Evolutionary conservation across 1,140 invertebrate genomes (phyloP), one percentile per base, ranked within the genome.

Genomic region (Diabrotica virgifera): DNA sequence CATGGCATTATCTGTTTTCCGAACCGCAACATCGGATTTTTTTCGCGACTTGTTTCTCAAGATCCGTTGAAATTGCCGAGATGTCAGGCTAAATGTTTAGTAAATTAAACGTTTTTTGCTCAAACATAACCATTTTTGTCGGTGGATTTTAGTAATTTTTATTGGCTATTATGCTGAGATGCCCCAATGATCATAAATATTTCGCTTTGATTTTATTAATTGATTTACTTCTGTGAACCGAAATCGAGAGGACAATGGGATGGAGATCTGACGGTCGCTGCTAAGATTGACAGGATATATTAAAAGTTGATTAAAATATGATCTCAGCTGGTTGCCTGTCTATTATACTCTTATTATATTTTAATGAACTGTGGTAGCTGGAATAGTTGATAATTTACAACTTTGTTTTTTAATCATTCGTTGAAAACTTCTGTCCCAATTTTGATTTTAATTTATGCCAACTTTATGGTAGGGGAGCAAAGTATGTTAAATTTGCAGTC

Each of bases 121-220:
- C 5, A 36, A 58, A 55, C 13, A 58, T 58, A 13, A 36, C 56
- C 35, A 58, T 10, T 58, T 36, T 37, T 37, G 56, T 58, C 36
- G 36, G 11, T 11, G 10, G 35, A 35, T 11, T 40, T 58, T 35
- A 58, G n/a, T n/a, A 37, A 38, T 58, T 58, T 58, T 58, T 58
- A 58, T 58, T 58, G 56, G 37, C 13, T 5, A 36, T 58, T 58
- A 37, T 58, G 24, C 56, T 40, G 10, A 6, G 56, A 58, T 58
- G 36, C 38, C 36, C 35, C 56, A 36, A 36, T 40, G 12, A 36
- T 37, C 38, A 58, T 58, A 58, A 58, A 58, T 58, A 36, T 58
- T 36, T 58, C 56, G 35, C 56, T 58, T 58, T 58, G 36, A 40
- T 58, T 58, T 58, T 58, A 58, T 58, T 58, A 58, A 58, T 58